A percentile compares a stretch with the other conserved stretches of the same genome.
phyloP scores from a whole-genome alignment of 1,140 invertebrate genomes.

The Pseudomyrmex gracilis region DNA sequence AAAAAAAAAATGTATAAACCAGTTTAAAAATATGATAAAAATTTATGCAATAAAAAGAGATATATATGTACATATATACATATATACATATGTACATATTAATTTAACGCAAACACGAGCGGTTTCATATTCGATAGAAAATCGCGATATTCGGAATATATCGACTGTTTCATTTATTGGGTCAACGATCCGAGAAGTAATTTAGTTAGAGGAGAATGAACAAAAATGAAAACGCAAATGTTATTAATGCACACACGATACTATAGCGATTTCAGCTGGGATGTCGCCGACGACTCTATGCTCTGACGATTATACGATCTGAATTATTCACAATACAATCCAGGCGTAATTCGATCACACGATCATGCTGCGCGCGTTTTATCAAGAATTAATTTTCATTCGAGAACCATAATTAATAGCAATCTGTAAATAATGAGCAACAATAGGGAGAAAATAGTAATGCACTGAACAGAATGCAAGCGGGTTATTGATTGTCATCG shows the following conservation, averaged over 20 bases:
- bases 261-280: background rate
- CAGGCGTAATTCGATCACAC: slow-evolving; percentile 53
- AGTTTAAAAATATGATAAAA: background rate
- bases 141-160: slow-evolving; percentile 5
- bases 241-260: slow-evolving; percentile 35
- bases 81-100: background rate
- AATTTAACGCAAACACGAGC: background rate
- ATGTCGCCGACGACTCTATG: slow-evolving; percentile 13
- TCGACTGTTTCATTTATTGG: slow-evolving; percentile 34
- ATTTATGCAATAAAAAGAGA: no score
- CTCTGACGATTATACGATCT: slow-evolving; percentile 57
- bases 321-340: slow-evolving; percentile 59
- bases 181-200: background rate
- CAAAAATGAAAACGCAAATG: slow-evolving; percentile 57
- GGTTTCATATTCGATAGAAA: slow-evolving; percentile 2
- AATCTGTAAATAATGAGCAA: slow-evolving; percentile 59
- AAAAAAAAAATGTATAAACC: no score
- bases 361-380: slow-evolving; percentile 38
- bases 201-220: slow-evolving; percentile 54
- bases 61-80: no score
- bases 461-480: slow-evolving; percentile 1
- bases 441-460: slow-evolving; percentile 56
- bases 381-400: slow-evolving; percentile 63
- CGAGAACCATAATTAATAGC: slow-evolving; percentile 57
- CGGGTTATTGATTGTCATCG: slow-evolving; percentile 49